phyloP scores from a whole-genome alignment of 2,113 vertebrate genomes.

The Lepidiolamprologus cunningtoni region DNA sequence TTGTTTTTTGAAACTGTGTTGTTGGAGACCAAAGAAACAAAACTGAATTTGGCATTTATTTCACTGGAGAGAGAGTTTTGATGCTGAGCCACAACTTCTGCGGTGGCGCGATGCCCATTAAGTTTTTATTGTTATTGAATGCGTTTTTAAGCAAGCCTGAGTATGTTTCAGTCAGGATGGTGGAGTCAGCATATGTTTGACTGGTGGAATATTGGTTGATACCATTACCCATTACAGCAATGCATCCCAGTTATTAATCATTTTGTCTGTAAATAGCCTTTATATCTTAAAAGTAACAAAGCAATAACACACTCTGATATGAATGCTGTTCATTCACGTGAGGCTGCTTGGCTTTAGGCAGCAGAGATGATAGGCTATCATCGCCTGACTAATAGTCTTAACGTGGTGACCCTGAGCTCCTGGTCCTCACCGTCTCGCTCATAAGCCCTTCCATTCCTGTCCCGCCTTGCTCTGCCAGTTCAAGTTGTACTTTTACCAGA shows the following conservation, averaged over 20 bases:
- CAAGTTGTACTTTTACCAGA: background rate
- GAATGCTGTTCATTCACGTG: background rate
- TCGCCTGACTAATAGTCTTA: conserved; percentile 14
- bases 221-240: background rate
- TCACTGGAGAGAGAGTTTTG: background rate
- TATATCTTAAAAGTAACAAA: background rate
- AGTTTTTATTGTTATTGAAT: background rate
- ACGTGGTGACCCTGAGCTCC: background rate
- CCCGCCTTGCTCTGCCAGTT: background rate
- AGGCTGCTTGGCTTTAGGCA: background rate
- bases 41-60: background rate
- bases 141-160: background rate
- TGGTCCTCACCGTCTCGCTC: background rate
- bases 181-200: background rate
- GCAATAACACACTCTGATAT: background rate
- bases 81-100: background rate
- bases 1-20: background rate
- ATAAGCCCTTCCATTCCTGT: conserved; percentile 38
- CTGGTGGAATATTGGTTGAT: background rate
- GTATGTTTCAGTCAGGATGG: background rate
- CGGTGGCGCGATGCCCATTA: background rate
- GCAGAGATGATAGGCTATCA: background rate
- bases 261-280: background rate
- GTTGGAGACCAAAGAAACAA: background rate
- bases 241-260: background rate